phyloP scores from a whole-genome alignment of 2,888 invertebrate species.

The Tolmerus cingulatus region DNA sequence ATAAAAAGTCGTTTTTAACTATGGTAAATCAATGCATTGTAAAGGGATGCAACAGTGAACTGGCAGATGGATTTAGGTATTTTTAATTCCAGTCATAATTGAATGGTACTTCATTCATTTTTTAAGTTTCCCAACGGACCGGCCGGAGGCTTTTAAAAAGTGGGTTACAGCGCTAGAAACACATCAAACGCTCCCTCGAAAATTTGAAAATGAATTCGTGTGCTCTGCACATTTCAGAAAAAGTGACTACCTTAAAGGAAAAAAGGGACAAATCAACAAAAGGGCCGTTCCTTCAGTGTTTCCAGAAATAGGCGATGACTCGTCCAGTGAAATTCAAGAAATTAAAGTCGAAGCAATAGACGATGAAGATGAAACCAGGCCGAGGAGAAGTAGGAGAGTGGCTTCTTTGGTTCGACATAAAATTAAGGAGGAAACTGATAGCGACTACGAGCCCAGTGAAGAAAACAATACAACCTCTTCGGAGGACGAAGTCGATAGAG shows the following conservation, averaged over 20 bases:
- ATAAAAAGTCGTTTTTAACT: background rate
- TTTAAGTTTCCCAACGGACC: conserved; percentile 2
- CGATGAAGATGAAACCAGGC: background rate
- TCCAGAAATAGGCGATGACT: background rate
- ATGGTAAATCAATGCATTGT: background rate
- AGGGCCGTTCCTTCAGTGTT: conserved; percentile 9
- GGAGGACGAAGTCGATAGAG: background rate
- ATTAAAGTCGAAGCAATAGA: background rate
- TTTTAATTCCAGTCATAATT: no score
- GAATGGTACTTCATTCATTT: background rate
- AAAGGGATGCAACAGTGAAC: background rate
- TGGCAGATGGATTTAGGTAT: background rate
- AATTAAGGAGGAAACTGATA: background rate
- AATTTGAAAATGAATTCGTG: background rate
- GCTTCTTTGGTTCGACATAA: background rate
- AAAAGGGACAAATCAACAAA: background rate
- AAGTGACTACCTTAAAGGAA: background rate
- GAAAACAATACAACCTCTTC: background rate
- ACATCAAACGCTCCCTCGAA: background rate
- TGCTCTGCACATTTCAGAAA: background rate
- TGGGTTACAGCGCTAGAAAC: conserved; percentile 10
- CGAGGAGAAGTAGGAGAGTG: background rate
- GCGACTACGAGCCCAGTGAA: background rate
- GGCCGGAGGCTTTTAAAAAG: background rate
- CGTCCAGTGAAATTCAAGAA: background rate